Evolutionary conservation across 2,797 vertebrate species (phyloP), one percentile per base, ranked within the genome.

Genomic region (Streptopelia turtur): DNA sequence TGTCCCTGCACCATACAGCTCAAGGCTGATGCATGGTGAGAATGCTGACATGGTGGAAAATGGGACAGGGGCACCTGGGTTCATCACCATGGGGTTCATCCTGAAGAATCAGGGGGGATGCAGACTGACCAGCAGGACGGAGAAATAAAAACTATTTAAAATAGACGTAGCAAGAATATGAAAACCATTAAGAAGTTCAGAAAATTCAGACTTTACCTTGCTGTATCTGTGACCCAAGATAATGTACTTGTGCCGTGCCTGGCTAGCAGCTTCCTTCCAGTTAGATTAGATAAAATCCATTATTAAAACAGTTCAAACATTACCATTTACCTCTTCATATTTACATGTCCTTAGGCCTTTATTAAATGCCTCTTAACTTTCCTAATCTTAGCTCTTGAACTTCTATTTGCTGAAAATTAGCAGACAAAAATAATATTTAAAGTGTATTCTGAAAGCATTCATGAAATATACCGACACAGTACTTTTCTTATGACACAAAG

Each of bases 381-480:
- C 75, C 61, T 91, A 91, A 92, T 89, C 64, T 93, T 92, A 71
- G 37, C 61, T 93, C 76, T 75, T 78, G 37, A 90, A 78, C 30
- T 75, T 77, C 30, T 90, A 55, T 78, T 95, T 96, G 65, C 53
- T 92, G 69, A 89, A 91, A 97, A 93, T 68, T 89, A 80, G 30
- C 71, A 93, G 78, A 33, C 53, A 87, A 94, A 94, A 93, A 80
- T 39, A 60, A 43, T 90, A 92, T 77, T 89, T 80, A 57, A 90
- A 89, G 65, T 43, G 13, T 65, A 68, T 91, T 91, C 61, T 81
- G 53, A 72, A 95, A 91, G 50, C 13, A 61, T 76, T 93, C 4
- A 31, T 69, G 65, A 95, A 89, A 88, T 94, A 87, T 71, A 91
- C 15, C 0, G 0, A 89, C 75, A 22, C 75, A 83, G 27, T 91